Evolutionary conservation across 2,797 vertebrate species (phyloP).

Genomic region (Hydrolagus colliei): DNA sequence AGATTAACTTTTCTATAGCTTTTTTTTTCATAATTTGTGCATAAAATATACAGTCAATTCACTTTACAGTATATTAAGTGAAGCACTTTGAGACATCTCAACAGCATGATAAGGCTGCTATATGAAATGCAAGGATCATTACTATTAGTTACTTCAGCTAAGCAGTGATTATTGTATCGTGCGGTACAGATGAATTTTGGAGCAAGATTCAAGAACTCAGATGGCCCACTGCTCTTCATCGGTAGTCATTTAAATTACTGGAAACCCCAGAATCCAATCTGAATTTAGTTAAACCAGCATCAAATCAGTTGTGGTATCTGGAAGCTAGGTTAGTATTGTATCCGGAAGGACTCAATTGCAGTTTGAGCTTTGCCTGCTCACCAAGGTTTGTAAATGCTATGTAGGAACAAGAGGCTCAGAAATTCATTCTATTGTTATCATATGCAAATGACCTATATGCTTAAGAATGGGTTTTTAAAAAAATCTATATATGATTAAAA

Average conservation of each 20-base stretch:
- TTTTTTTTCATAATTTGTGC: no score
- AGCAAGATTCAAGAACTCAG: not conserved
- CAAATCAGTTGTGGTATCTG: not conserved
- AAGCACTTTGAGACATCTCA: no score
- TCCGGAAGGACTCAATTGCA: not conserved
- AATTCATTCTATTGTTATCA: no score
- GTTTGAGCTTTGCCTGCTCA: not conserved
- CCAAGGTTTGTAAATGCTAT: not conserved
- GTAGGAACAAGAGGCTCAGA: not conserved
- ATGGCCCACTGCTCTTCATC: not conserved
- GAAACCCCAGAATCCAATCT: not conserved
- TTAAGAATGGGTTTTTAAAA: no score
- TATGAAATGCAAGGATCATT: no score
- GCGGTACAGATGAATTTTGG: no score
- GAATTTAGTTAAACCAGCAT: not conserved
- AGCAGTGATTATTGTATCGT: not conserved
- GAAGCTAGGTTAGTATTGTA: not conserved
- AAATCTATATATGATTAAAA: no score
- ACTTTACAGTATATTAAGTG: no score
- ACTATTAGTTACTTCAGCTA: not conserved
- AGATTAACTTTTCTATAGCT: not conserved
- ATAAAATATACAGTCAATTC: no score
- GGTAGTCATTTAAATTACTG: not conserved
- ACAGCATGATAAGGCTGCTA: no score
- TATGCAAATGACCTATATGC: no score